Percentiles rank a stretch among this genome's conserved stretches.
Conservation (phyloP, 2,797 vertebrate genomes). For the Malurus leucopterus region DNA sequence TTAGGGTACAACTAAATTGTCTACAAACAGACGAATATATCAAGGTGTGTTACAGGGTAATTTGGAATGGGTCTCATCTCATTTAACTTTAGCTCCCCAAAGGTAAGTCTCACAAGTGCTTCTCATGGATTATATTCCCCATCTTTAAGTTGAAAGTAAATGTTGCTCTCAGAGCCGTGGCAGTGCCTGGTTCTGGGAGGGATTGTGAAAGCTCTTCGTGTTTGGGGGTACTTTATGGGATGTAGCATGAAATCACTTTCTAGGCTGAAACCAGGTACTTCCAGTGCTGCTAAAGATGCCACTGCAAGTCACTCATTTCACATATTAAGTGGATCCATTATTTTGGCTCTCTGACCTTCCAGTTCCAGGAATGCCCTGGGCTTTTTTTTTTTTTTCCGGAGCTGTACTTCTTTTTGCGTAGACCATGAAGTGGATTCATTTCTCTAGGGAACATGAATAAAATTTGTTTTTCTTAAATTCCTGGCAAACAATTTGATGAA, state of each 20-base stretch:
- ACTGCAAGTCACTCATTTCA: constrained; percentile 1
- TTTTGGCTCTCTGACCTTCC: constrained; percentile 27
- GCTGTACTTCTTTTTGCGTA: constrained; percentile 23
- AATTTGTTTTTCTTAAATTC: constrained; percentile 56
- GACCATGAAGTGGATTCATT: constrained; percentile 9
- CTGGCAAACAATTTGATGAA: constrained; percentile 62
- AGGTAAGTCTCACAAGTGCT: not conserved
- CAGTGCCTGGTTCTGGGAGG: not conserved
- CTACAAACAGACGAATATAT: not conserved
- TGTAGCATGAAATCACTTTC: not conserved
- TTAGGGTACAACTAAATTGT: not conserved
- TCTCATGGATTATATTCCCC: not conserved
- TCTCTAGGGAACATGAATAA: constrained; percentile 46
- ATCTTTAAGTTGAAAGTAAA: not conserved
- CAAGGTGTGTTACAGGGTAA: not conserved
- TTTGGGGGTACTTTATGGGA: not conserved
- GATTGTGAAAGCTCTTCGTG: not conserved
- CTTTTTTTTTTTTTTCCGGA: not conserved
- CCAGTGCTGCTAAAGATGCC: not conserved
- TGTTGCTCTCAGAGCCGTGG: not conserved
- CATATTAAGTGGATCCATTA: constrained; percentile 1
- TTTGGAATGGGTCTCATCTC: not conserved
- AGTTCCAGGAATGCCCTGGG: not conserved
- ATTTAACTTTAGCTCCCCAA: not conserved
- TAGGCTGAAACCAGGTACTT: not conserved